Evolutionary conservation across 2,888 invertebrate species (phyloP), one percentile per base, ranked within the genome.

Genomic region (Diachrysia chrysitis): DNA sequence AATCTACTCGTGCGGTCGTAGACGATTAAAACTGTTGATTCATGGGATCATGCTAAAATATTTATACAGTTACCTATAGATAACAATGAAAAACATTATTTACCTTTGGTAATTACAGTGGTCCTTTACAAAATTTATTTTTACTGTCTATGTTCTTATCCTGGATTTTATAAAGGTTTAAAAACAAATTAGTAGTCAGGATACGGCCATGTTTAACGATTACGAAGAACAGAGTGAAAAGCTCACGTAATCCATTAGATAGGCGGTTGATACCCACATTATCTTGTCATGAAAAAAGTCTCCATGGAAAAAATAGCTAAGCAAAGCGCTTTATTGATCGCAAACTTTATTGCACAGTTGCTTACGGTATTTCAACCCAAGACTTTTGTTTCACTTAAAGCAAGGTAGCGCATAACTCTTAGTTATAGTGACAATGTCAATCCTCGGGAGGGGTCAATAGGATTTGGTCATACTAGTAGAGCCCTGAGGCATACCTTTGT

Each of bases 281-380:
- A 69, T 62, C 35, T 58, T 48, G 67, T 70, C 57, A 63, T 19
- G 25, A 55, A 69, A 81, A 69, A 58, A 66, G 59, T 66, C 48
- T 73, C 23, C 23, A 14, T 35, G 55, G 57, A 66, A 66, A 57
- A 72, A 67, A 75, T 55, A 37, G 54, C 60, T 67, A 46, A 58
- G 29, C 17, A 21, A 53, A 69, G 81, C 83, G 78, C 80, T 85
- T 84, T 85, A 85, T 83, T 82, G 84, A 85, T 79, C 48, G 42
- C 21, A 67, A 81, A 83, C 74, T 81, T 81, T 81, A 75, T 79
- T 79, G 69, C 76, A 64, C 23, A 25, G 64, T 63, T 66, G 64
- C 58, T 73, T 67, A 70, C 32, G 51, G 58, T 65, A 58, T 77
- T 77, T 68, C 73, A 73, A 66, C 71, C 76, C 71, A 35, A 71